Conservation (phyloP, 2,888 invertebrate genomes). For the Cosmopolites sordidus region DNA sequence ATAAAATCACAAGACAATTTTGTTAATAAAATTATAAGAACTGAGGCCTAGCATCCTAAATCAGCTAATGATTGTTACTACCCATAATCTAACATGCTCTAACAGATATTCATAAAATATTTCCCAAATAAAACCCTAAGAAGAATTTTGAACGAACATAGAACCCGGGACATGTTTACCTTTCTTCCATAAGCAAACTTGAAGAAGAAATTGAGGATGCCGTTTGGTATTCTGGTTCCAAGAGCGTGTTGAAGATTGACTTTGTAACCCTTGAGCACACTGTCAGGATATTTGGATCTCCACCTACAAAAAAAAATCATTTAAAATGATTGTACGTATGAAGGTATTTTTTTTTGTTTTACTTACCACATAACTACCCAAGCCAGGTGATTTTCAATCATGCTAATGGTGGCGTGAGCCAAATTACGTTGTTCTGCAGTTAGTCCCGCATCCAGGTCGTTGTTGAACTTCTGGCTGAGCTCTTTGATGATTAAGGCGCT, state of each 20-base stretch:
- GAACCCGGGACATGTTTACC: constrained; percentile 59
- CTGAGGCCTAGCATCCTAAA: no score
- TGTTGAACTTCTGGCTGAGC: constrained; percentile 74
- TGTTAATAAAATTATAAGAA: no score
- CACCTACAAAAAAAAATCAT: constrained; percentile 53
- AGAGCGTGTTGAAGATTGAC: constrained; percentile 84
- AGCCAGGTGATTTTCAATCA: constrained; percentile 90
- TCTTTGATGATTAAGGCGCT: constrained; percentile 87
- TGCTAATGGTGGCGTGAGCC: constrained; percentile 87
- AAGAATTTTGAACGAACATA: neutral
- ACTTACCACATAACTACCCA: constrained; percentile 77
- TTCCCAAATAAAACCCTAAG: neutral
- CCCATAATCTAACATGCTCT: no score
- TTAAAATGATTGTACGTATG: neutral
- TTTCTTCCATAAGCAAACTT: constrained; percentile 82
- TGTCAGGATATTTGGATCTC: constrained; percentile 89
- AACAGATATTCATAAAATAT: neutral
- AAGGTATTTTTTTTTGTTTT: constrained; percentile 58
- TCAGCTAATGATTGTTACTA: no score
- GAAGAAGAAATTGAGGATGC: constrained; percentile 84
- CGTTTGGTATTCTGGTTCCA: constrained; percentile 82
- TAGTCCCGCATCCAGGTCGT: constrained; percentile 78
- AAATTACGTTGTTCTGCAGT: constrained; percentile 82
- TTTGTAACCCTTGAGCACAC: constrained; percentile 85
- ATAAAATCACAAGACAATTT: no score